Evolutionary conservation across 2,797 vertebrate genomes (phyloP), one percentile per base, ranked within the genome.

Genomic region (Odontamblyopus lacepedii): DNA sequence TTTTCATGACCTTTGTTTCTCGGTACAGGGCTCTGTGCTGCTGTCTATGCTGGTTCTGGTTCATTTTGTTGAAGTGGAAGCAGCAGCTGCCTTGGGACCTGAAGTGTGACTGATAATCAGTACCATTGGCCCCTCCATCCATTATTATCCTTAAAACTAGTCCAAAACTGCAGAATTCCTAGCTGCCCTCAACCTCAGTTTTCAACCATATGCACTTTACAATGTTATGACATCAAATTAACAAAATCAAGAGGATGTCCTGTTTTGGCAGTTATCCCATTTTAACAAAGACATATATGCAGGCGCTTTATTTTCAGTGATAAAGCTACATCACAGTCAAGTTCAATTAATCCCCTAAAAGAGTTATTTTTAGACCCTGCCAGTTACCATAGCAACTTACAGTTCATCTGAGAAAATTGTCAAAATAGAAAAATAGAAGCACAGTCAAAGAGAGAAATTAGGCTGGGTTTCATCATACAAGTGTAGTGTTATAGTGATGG

Each of bases 341-440:
- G 73, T 84, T 86, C 79, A 91, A 92, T 91, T 84, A 92, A 87
- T 84, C 65, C 73, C 61, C 82, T 85, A 79, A 79, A 72, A 67
- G 53, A 67, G 81, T 89, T 92, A 93, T 88, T 91, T 91, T 93
- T 92, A 91, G 90, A 87, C 71, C 76, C 67, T 26, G 75, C 64
- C 68, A 78, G 91, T 93, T 93, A 75, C 90, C 77, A 92, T 92
- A 83, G 88, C 80, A 89, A 92, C 90, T 44, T 62, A 69, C 59
- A 82, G 62, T 48, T 57, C 69, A 73, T 83, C 41, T 75, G 61
- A 74, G 67, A 84, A 74, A 85, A 79, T 67, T 71, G 59, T 73
- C 69, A 27, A 77, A 88, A 85, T 67, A 80, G 69, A 84, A 27
- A 77, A 88, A 85, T 67, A 80, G 69, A 84, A 29, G 53, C 56